Evolutionary conservation across 2,888 invertebrate genomes (phyloP).

Genomic region (Papilio gigon): DNA sequence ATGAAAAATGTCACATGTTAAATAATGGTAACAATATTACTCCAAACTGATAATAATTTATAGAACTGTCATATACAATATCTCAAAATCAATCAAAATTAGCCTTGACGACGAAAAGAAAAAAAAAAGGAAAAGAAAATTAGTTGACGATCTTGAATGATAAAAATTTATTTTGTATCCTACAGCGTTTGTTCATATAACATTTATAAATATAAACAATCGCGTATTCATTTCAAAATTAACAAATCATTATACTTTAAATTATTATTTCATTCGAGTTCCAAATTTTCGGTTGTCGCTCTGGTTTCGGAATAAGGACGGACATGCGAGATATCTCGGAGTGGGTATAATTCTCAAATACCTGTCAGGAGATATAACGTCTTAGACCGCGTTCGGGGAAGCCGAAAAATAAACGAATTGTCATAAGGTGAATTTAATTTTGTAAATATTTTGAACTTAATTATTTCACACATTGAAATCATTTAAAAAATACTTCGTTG

Average conservation of each 20-base stretch:
- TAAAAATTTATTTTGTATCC: too few relatives aligned
- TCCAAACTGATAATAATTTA: too few relatives aligned
- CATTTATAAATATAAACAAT: too few relatives aligned
- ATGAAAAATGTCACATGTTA: too few relatives aligned
- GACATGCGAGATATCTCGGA: conserved; percentile 1
- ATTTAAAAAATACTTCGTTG: too few relatives aligned
- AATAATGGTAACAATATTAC: too few relatives aligned
- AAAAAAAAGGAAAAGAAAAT: too few relatives aligned
- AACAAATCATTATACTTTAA: conserved; percentile 26
- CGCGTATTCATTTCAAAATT: background rate
- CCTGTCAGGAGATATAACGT: conserved; percentile 30
- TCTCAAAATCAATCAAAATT: too few relatives aligned
- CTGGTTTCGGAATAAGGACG: background rate
- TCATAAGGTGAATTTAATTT: conserved; percentile 6
- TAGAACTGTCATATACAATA: too few relatives aligned
- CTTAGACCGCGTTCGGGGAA: conserved; percentile 11
- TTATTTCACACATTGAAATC: background rate
- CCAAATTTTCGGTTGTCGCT: conserved; percentile 17
- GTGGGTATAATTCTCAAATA: conserved; percentile 17
- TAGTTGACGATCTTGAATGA: too few relatives aligned
- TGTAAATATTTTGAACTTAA: conserved; percentile 6
- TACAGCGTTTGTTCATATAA: too few relatives aligned
- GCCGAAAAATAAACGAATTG: conserved; percentile 25
- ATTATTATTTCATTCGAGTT: conserved; percentile 25
- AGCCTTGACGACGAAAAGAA: too few relatives aligned